phyloP scores from a whole-genome alignment of 2,113 vertebrate species.

The Melospiza melodia region DNA sequence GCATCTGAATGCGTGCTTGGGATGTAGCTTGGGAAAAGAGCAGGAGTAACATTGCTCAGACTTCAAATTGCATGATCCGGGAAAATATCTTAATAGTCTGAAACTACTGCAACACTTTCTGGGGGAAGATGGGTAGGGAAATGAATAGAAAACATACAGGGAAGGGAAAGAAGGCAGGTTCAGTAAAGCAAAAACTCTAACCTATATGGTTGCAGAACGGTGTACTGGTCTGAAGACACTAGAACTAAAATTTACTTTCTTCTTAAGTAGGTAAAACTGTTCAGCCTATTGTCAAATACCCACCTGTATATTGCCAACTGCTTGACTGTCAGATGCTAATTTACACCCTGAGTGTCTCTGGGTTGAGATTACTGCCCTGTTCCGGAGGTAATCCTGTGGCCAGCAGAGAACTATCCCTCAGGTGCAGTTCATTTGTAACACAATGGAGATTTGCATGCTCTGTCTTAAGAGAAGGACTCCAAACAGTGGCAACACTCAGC shows the following conservation, averaged over 20 bases:
- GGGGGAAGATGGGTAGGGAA: neutral
- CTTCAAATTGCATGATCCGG: neutral
- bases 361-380: neutral
- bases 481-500: neutral
- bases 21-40: neutral
- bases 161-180: neutral
- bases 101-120: neutral
- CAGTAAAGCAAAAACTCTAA: neutral
- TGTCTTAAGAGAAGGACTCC: neutral
- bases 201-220: neutral
- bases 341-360: neutral
- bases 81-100: neutral
- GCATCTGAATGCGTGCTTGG: neutral
- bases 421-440: constrained; percentile 56
- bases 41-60: neutral
- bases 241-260: neutral
- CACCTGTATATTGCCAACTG: neutral
- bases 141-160: neutral
- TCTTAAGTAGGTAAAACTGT: neutral
- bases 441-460: constrained; percentile 22
- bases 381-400: neutral
- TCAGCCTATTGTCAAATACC: neutral
- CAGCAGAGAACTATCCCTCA: neutral
- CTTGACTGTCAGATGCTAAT: neutral
- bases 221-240: neutral